Evolutionary conservation across 2,797 vertebrate species (phyloP).

Genomic region (Helarctos malayanus): DNA sequence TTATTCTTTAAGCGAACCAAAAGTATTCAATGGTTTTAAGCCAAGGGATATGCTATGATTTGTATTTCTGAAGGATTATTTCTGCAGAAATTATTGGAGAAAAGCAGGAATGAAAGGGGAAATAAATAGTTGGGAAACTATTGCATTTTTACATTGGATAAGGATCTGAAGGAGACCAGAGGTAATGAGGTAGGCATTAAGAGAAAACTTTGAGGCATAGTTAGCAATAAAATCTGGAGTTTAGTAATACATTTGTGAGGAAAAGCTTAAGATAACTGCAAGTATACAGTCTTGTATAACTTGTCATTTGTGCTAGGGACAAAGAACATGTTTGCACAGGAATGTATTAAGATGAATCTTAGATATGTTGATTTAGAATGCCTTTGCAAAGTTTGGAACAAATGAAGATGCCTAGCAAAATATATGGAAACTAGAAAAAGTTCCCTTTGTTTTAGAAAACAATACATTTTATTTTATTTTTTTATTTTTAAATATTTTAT

Average conservation of each 20-base stretch:
- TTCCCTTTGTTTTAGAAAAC: slow-evolving; percentile 35
- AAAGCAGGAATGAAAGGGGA: background rate
- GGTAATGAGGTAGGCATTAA: background rate
- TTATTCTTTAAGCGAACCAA: background rate
- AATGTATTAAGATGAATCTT: background rate
- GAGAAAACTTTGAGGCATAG: background rate
- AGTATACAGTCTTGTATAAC: background rate
- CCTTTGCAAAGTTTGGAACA: background rate
- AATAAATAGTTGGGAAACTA: background rate
- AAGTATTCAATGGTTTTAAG: background rate
- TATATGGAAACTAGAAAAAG: background rate
- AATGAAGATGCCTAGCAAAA: background rate
- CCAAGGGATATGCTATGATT: background rate
- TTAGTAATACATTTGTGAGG: background rate
- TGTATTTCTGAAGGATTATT: slow-evolving; percentile 27
- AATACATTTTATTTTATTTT: background rate
- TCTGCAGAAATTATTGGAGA: background rate
- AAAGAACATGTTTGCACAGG: background rate
- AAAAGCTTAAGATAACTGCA: background rate
- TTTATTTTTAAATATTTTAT: background rate
- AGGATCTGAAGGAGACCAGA: background rate
- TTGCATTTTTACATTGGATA: background rate
- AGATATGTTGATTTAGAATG: background rate
- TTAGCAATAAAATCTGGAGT: slow-evolving; percentile 15
- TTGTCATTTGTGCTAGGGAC: background rate